Conservation (phyloP, 2,113 vertebrate species). For the Sakesphorus luctuosus region DNA sequence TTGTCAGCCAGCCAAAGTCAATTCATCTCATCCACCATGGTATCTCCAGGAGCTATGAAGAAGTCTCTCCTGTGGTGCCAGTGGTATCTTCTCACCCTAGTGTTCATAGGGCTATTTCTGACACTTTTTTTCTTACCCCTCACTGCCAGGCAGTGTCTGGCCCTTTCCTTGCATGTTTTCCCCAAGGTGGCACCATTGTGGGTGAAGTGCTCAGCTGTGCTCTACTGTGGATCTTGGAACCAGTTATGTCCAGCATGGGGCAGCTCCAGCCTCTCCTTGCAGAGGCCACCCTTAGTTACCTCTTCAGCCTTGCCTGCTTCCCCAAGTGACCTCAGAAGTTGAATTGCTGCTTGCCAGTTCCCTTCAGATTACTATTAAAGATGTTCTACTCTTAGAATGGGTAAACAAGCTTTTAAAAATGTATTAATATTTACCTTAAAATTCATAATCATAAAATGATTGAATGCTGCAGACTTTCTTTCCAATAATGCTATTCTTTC, state of each 20-base stretch:
- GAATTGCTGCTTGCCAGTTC: not conserved
- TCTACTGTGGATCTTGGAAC: not conserved
- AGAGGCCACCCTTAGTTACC: not conserved
- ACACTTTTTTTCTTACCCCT: not conserved
- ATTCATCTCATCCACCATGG: not conserved
- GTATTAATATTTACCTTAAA: not conserved
- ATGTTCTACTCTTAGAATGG: not conserved
- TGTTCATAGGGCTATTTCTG: not conserved
- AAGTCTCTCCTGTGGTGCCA: not conserved
- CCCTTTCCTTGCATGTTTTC: accelerated
- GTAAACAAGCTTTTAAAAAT: not conserved
- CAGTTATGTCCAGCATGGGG: accelerated
- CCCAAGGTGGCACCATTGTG: not conserved
- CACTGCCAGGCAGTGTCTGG: not conserved
- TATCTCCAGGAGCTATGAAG: not conserved
- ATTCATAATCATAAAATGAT: not conserved
- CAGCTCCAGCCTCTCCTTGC: not conserved
- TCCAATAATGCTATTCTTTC: not conserved
- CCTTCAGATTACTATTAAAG: not conserved
- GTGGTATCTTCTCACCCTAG: not conserved
- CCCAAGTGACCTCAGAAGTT: not conserved
- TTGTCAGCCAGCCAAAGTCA: not conserved
- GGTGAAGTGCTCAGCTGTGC: not conserved
- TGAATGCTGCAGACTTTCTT: not conserved
- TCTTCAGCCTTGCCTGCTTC: not conserved